Percentiles rank a stretch among this genome's conserved stretches.
Conservation (phyloP, 1,140 invertebrate genomes). For the Anastatus disparis region DNA sequence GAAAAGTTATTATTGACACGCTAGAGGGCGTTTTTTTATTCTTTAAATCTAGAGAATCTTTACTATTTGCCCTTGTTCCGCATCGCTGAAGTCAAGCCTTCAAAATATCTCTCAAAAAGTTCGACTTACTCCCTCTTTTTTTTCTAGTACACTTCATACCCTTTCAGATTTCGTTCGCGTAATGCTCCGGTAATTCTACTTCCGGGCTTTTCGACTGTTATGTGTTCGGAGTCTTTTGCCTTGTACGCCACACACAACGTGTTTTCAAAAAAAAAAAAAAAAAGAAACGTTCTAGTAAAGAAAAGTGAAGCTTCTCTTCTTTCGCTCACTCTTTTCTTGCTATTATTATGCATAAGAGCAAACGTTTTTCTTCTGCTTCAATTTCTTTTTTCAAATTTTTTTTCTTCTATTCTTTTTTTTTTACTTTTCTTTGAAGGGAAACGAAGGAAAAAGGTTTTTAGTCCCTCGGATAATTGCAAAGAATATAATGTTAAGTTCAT, state of each 20-base stretch:
- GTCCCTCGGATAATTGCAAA: neutral
- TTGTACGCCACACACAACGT: too few species aligned
- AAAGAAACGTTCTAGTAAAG: too few species aligned
- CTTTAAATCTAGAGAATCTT: conserved; percentile 22
- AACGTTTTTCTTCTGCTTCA: neutral
- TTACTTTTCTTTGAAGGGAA: neutral
- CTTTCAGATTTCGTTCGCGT: conserved; percentile 13
- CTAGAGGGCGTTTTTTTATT: too few species aligned
- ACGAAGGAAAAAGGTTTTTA: neutral
- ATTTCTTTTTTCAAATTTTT: too few species aligned
- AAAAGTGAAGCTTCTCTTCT: too few species aligned
- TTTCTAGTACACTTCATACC: neutral
- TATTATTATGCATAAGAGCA: conserved; percentile 24
- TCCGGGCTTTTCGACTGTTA: conserved; percentile 20
- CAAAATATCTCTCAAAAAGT: conserved; percentile 26
- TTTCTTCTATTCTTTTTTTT: neutral
- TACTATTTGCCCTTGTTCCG: conserved; percentile 35
- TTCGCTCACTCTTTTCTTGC: too few species aligned
- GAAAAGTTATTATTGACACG: too few species aligned
- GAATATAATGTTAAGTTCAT: neutral
- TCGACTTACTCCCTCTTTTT: too few species aligned
- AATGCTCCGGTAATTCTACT: conserved; percentile 35
- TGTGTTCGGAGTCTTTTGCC: too few species aligned
- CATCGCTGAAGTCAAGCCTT: neutral
- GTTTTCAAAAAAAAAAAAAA: too few species aligned